These are phyloP conservation scores for Holocentrus rufus DNA, from an alignment of 2,797 vertebrate species.

Conservation along the genomic window DNA sequence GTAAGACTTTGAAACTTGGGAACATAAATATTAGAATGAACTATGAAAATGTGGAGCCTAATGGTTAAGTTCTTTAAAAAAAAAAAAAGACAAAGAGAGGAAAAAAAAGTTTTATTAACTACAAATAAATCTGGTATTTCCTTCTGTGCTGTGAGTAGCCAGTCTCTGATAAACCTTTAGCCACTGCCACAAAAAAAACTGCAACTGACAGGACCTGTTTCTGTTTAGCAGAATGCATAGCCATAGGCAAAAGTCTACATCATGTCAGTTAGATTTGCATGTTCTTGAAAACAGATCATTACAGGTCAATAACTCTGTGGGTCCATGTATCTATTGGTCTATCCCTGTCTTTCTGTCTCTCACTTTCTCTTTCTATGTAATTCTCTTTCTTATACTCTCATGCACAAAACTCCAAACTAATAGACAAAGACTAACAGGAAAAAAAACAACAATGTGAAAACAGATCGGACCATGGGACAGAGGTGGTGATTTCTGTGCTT, in stretches of 20 bases:
- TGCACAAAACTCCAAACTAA: conserved; percentile 33
- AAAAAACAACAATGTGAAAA: conserved; percentile 44
- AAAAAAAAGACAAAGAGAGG: no score
- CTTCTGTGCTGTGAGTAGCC: not conserved
- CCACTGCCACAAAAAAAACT: conserved; percentile 25
- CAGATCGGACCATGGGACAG: conserved; percentile 33
- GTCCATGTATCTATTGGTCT: conserved; percentile 18
- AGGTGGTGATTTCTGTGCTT: conserved; percentile 38
- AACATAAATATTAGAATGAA: not conserved
- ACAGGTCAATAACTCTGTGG: conserved; percentile 45
- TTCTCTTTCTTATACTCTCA: conserved; percentile 26
- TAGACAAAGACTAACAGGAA: conserved; percentile 2
- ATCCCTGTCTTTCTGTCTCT: not conserved
- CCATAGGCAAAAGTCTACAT: conserved; percentile 22
- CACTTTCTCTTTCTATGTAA: conserved; percentile 8
- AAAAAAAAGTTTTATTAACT: conserved; percentile 4
- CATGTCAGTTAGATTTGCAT: conserved; percentile 47
- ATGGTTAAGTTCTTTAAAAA: not conserved
- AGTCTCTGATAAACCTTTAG: not conserved
- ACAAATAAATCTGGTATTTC: not conserved
- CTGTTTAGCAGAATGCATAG: conserved; percentile 32
- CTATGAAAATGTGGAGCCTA: not conserved
- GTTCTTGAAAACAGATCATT: conserved; percentile 36
- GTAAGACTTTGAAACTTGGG: no score
- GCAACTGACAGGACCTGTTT: conserved; percentile 42